Conservation (phyloP, 2,888 invertebrate species). For the Hypercompe scribonia region DNA sequence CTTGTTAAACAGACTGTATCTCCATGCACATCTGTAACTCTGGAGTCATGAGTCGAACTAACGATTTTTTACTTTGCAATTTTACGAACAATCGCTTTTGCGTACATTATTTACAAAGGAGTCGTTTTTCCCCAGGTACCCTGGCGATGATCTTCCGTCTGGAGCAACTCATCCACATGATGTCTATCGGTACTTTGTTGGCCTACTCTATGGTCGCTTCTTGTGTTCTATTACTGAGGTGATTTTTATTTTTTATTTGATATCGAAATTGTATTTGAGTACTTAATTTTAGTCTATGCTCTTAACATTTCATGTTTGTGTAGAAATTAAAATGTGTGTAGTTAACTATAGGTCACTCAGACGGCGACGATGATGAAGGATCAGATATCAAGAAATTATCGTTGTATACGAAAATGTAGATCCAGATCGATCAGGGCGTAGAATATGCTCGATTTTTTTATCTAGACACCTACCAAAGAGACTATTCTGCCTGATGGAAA, state of each 20-base stretch:
- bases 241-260: not conserved
- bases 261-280: not conserved
- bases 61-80: not conserved
- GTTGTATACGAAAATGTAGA: too few species aligned
- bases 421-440: not conserved
- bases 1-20: too few species aligned
- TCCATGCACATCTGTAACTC: too few species aligned
- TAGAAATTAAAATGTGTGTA: too few species aligned
- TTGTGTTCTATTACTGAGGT: slow-evolving; percentile 94
- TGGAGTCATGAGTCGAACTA: too few species aligned
- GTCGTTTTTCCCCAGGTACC: slow-evolving; percentile 83
- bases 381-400: too few species aligned
- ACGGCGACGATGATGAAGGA: too few species aligned
- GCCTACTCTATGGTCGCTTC: slow-evolving; percentile 97
- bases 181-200: slow-evolving; percentile 95
- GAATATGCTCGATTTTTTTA: too few species aligned
- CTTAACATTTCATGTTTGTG: too few species aligned
- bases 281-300: not conserved
- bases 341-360: too few species aligned
- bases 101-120: not conserved
- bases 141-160: slow-evolving; percentile 94
- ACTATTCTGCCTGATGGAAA: too few species aligned
- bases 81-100: not conserved
- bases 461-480: too few species aligned
- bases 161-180: slow-evolving; percentile 94